Base-by-base conservation (phyloP, 1,140 invertebrate species). In the Cherax quadricarinatus region DNA sequence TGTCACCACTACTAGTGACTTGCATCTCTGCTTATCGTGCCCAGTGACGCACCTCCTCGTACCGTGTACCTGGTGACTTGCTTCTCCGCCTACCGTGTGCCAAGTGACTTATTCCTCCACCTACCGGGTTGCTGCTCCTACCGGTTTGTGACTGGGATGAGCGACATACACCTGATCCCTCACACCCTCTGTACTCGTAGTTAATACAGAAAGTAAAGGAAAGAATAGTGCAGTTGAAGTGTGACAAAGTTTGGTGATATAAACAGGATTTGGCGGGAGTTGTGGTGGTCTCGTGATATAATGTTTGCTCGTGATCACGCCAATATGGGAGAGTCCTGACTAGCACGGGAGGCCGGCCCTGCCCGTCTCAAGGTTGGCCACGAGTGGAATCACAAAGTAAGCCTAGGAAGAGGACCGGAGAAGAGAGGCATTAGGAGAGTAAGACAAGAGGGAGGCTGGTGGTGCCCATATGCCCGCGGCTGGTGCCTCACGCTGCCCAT, bases 401-500 rank as follows among this genome's bases (percentile, higher is more conserved):
- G 87, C 66, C 66, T 88, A 62, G 88, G 41, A 75, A 78, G 57
- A 79, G 75, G 70, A 66, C 62, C 48, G 24, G 49, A n/a, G 41
- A 89, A 14, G 16, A 81, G 62, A 1, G 48, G 18, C 9, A 51
- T 51, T 4, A 75, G 21, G 5, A n/a, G 70, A 30, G 70, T 30
- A 30, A 75, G n/a, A 78, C 51, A 78, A 48, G 60, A 53, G 79
- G 87, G 6, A 66, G 62, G 79, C 18, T 30, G 51, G 51, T 51
- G 70, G 82, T 91, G 89, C 24, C 49, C 89, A 51, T 86, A 91
- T 91, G 89, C 89, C 75, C 70, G 81, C n/a, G 89, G 82, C 21
- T 91, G 89, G 82, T 91, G 89, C 41, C 70, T 91, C 24, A 85
- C 89, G 12, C 73, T 86, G 60, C 89, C 89, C 70, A 85, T 91